Evolutionary conservation across 2,113 vertebrate genomes (phyloP).

Genomic region (Brachirus orientalis): DNA sequence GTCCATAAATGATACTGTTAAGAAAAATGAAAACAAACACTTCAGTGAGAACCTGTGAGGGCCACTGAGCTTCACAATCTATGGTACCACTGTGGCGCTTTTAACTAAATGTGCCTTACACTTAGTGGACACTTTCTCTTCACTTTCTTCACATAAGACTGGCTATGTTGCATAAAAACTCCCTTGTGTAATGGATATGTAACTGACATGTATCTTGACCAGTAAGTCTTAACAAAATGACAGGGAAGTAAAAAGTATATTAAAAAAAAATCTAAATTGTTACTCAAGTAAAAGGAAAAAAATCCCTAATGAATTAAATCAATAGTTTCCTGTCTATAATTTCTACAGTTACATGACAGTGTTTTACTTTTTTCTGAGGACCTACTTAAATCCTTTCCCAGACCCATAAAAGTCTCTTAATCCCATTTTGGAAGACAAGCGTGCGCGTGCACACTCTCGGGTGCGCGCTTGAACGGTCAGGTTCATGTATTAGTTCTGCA

Average conservation of each 20-base stretch:
- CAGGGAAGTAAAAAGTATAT: too few species aligned
- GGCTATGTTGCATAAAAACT: conserved; percentile 70
- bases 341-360: too few species aligned
- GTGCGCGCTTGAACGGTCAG: conserved; percentile 32
- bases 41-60: not conserved
- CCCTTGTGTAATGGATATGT: conserved; percentile 69
- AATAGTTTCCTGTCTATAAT: not conserved
- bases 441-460: conserved; percentile 31
- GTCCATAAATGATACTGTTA: too few species aligned
- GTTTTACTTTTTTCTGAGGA: not conserved
- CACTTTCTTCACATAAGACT: conserved; percentile 73
- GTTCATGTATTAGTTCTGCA: not conserved
- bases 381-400: not conserved
- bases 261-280: too few species aligned
- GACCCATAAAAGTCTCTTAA: conserved; percentile 13
- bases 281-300: too few species aligned
- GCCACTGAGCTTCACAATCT: conserved; percentile 3
- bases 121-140: too few species aligned
- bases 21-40: not conserved
- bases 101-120: too few species aligned
- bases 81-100: conserved; percentile 20
- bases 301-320: not conserved
- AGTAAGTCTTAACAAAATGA: not conserved
- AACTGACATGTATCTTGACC: conserved; percentile 36
- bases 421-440: conserved; percentile 34